Evolutionary conservation across 2,888 invertebrate genomes (phyloP).

Genomic region (Pterostichus niger): DNA sequence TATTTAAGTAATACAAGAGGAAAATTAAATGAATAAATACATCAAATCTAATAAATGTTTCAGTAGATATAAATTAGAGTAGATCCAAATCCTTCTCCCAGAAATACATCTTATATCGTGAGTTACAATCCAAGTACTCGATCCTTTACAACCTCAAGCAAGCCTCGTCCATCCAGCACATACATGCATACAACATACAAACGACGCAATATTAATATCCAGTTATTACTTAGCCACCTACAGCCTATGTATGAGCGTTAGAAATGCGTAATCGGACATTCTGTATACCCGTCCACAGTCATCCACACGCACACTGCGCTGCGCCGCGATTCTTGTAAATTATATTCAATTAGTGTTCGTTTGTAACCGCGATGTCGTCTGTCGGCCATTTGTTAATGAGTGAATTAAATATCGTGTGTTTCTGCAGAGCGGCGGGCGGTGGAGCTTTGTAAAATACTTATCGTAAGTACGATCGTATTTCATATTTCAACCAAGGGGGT

Average conservation of each 20-base stretch:
- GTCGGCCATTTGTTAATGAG: slow-evolving; percentile 52
- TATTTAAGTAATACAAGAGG: no score
- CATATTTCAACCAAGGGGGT: slow-evolving; percentile 35
- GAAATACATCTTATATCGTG: no score
- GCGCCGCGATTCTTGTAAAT: slow-evolving; percentile 59
- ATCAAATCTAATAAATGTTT: no score
- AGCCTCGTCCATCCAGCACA: background rate
- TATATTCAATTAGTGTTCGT: slow-evolving; percentile 63
- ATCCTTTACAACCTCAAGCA: no score
- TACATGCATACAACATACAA: background rate
- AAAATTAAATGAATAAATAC: no score
- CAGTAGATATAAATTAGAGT: no score
- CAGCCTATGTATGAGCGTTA: slow-evolving; percentile 50
- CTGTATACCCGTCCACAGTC: slow-evolving; percentile 30
- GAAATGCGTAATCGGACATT: slow-evolving; percentile 62
- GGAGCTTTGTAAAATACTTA: slow-evolving; percentile 29
- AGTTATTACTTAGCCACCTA: slow-evolving; percentile 61
- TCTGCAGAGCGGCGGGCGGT: background rate
- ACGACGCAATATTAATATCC: slow-evolving; percentile 54
- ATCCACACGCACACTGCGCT: slow-evolving; percentile 13
- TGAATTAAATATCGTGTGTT: slow-evolving; percentile 58
- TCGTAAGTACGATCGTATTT: slow-evolving; percentile 15
- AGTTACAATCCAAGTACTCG: no score
- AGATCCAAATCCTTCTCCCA: no score
- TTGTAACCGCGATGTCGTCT: slow-evolving; percentile 49